Evolutionary conservation across 1,140 invertebrate genomes (phyloP).

Genomic region (Zaprionus inermis): DNA sequence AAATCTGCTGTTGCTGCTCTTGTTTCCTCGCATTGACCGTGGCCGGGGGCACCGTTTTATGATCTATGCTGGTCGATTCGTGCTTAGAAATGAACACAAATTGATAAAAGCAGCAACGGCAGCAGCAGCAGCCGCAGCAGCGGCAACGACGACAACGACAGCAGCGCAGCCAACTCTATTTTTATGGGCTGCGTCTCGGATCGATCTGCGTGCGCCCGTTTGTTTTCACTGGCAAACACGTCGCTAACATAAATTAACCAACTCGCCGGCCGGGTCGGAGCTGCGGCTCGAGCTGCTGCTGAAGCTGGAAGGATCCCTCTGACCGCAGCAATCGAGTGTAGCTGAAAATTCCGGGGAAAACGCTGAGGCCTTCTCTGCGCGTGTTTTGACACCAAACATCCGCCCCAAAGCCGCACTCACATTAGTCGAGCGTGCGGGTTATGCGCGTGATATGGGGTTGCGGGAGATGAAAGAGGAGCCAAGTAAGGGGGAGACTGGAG

Average conservation of each 20-base stretch:
- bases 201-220: slow-evolving; percentile 41
- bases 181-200: slow-evolving; percentile 56
- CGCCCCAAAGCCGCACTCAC: slow-evolving; percentile 70
- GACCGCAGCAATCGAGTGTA: slow-evolving; percentile 8
- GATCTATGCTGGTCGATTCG: slow-evolving; percentile 74
- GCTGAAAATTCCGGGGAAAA: slow-evolving; percentile 69
- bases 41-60: slow-evolving; percentile 66
- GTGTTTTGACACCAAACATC: slow-evolving; percentile 80
- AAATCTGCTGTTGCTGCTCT: slow-evolving; percentile 52
- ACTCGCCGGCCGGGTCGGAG: neutral
- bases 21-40: slow-evolving; percentile 38
- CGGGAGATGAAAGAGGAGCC: slow-evolving; percentile 13
- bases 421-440: slow-evolving; percentile 20
- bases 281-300: neutral
- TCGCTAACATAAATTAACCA: slow-evolving; percentile 72
- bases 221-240: slow-evolving; percentile 73
- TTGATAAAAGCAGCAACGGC: slow-evolving; percentile 66
- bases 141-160: no score
- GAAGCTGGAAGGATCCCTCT: slow-evolving; percentile 52
- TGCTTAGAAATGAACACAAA: slow-evolving; percentile 79
- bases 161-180: slow-evolving; percentile 51
- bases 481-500: neutral
- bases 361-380: slow-evolving; percentile 18
- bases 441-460: slow-evolving; percentile 35
- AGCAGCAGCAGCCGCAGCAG: slow-evolving; percentile 26